A percentile compares a stretch with the other conserved stretches of the same genome.
Evolutionary conservation across 2,888 invertebrate genomes (phyloP).

Genomic region (Argyresthia albistria): DNA sequence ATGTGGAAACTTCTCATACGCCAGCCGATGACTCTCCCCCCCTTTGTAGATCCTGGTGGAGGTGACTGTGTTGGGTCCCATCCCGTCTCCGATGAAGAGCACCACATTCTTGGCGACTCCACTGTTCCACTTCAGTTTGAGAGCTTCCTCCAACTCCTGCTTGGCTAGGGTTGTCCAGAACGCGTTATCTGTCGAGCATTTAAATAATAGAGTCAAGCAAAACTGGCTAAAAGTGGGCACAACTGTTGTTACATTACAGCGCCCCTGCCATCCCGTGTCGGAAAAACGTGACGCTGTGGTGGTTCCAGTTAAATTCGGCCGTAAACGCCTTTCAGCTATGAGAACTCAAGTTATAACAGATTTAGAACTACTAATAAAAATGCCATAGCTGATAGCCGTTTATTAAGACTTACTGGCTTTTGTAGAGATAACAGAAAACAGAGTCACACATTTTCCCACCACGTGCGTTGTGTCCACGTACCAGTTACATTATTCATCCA

Average conservation of each 20-base stretch:
- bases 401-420: too few species aligned
- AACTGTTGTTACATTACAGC: not conserved
- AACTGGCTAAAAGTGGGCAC: not conserved
- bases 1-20: conserved; percentile 88
- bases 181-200: conserved; percentile 30
- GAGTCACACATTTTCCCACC: too few species aligned
- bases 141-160: conserved; percentile 67
- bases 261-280: too few species aligned
- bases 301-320: too few species aligned
- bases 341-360: too few species aligned
- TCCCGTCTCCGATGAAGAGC: conserved; percentile 91
- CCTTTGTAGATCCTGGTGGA: conserved; percentile 85
- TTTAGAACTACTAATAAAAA: too few species aligned
- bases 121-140: conserved; percentile 70
- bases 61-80: conserved; percentile 89
- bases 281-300: not conserved
- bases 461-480: too few species aligned
- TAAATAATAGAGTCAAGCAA: too few species aligned
- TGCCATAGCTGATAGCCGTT: too few species aligned
- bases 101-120: conserved; percentile 86
- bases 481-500: too few species aligned
- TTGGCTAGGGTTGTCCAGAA: conserved; percentile 64
- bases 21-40: conserved; percentile 80
- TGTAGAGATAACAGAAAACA: too few species aligned
- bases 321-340: too few species aligned